Evolutionary conservation across 1,140 invertebrate genomes (phyloP).

Genomic region (Drosophila tani): DNA sequence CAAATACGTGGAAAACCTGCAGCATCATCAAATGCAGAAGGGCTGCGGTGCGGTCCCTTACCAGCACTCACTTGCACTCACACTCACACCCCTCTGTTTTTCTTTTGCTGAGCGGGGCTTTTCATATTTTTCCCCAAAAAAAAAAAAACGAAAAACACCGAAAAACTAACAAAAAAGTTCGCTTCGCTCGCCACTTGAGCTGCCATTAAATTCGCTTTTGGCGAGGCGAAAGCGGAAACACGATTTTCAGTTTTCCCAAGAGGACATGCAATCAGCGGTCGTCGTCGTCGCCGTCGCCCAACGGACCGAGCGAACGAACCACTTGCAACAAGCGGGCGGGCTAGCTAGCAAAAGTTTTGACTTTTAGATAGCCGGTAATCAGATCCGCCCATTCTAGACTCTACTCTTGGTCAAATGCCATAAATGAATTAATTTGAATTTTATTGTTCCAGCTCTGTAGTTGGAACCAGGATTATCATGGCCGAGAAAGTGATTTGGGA

Average conservation of each 20-base stretch:
- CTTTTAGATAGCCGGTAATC: constrained; percentile 43
- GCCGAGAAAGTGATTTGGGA: no score
- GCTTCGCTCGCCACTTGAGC: constrained; percentile 34
- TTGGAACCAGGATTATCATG: not conserved
- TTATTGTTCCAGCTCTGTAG: constrained; percentile 10
- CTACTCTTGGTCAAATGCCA: constrained; percentile 25
- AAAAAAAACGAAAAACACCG: not conserved
- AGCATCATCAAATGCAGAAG: constrained; percentile 48
- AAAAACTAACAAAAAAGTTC: constrained; percentile 42
- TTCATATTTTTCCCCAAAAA: constrained; percentile 32
- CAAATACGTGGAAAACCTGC: constrained; percentile 48
- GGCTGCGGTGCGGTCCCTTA: not conserved
- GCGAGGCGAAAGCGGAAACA: constrained; percentile 28
- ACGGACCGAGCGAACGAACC: not conserved
- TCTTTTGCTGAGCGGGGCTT: constrained; percentile 17
- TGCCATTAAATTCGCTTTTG: constrained; percentile 52
- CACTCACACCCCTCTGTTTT: constrained; percentile 12
- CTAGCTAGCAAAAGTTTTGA: constrained; percentile 28
- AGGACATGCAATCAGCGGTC: constrained; percentile 40
- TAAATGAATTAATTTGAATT: constrained; percentile 35
- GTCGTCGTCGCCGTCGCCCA: not conserved
- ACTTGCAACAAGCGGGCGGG: constrained; percentile 27
- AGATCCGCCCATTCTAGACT: constrained; percentile 21
- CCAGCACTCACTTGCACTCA: not conserved
- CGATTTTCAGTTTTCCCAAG: constrained; percentile 33